Evolutionary conservation across 2,113 vertebrate species (phyloP), one percentile per base, ranked within the genome.

Genomic region (Oenanthe oenanthe): DNA sequence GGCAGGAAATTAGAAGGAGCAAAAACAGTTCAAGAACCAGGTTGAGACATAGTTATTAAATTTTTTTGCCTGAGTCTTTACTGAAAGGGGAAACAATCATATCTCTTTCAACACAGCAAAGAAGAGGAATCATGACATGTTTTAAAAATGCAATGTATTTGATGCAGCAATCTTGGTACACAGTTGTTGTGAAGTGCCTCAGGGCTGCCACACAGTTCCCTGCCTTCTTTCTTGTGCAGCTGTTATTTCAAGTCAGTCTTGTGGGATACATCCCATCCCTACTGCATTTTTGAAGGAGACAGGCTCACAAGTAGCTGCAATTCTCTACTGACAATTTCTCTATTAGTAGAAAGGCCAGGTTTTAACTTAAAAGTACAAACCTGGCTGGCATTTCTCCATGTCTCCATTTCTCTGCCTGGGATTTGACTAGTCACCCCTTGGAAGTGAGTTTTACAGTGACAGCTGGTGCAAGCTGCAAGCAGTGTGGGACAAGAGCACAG

Each of bases 1-100:
- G 18, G 77, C 95, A 95, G 95, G 80, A 95, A 96, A 96, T 97
- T 88, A 95, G 93, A 63, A 93, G 71, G 56, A 85, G 66, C 29
- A 92, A 89, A 96, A 95, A 21, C 80, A 70, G 81, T 92, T 92
- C 61, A 92, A 85, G 77, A 93, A 75, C 38, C 53, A 78, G 67
- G 53, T 18, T 81, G 63, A 90, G 73, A 85, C 42, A 70, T 24
- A 62, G n/a, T 78, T 97, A 88, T 88, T 94, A 89, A 75, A 10
- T 18, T 92, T 92, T 92, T 97, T 96, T 90, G 58, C 74, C 62
- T 31, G 12, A 81, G 32, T 53, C 85, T 91, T 83, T 60, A 54
- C 58, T 85, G 89, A 89, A 89, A 93, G 60, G 28, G 53, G 42
- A 94, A 92, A 89, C 56, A 95, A 94, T 91, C 62, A 25, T 95